phyloP scores from a whole-genome alignment of 2,888 invertebrate genomes.

The Cephonodes hylas region DNA sequence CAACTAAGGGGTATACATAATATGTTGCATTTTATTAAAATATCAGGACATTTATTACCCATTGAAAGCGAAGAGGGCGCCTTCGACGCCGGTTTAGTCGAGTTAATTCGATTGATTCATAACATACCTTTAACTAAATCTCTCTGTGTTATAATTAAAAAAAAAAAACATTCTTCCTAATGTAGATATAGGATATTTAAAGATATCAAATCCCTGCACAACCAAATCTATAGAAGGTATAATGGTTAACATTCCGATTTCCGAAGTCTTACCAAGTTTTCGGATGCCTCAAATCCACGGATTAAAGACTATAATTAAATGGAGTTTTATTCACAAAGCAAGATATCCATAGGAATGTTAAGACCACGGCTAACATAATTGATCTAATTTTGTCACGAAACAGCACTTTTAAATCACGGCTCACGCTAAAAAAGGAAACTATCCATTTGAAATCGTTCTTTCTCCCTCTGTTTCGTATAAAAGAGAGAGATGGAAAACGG shows the following conservation, averaged over 20 bases:
- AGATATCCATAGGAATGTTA: conserved; percentile 4
- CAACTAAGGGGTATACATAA: too few relatives aligned
- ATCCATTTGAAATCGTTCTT: conserved; percentile 36
- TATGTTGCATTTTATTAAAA: too few relatives aligned
- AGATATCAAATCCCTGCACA: not conserved
- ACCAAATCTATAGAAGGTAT: not conserved
- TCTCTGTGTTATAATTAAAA: not conserved
- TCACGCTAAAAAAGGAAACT: conserved; percentile 52
- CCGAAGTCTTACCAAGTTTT: not conserved
- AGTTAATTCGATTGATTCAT: too few relatives aligned
- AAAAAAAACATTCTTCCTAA: not conserved
- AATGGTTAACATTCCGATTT: not conserved
- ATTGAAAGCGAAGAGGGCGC: too few relatives aligned
- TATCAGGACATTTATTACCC: too few relatives aligned
- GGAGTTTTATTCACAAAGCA: not conserved
- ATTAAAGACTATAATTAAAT: not conserved
- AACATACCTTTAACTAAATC: too few relatives aligned
- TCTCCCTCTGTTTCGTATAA: conserved; percentile 32
- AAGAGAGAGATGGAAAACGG: conserved; percentile 43
- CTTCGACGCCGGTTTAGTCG: too few relatives aligned
- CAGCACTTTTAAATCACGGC: conserved; percentile 27
- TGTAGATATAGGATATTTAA: not conserved
- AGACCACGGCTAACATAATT: conserved; percentile 13
- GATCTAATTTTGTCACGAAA: conserved; percentile 19
- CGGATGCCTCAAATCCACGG: not conserved